These are phyloP conservation scores for Euspilapteryx auroguttella DNA, from an alignment of 2,888 invertebrate species.

Conservation along the genomic window DNA sequence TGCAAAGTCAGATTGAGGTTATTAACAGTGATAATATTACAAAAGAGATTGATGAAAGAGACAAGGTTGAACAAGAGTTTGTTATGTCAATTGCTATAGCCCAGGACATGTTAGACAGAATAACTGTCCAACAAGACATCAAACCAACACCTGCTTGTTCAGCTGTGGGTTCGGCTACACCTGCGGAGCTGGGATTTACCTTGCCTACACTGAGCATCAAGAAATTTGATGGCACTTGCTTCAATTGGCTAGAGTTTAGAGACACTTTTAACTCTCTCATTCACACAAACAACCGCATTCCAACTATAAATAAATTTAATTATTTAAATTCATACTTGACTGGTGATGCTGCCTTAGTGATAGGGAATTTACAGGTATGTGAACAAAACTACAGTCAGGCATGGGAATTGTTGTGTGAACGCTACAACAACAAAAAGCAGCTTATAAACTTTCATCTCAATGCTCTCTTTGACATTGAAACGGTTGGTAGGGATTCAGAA, in stretches of 20 bases:
- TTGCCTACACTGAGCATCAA: not conserved
- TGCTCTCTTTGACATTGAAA: conserved; percentile 7
- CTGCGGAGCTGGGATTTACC: not conserved
- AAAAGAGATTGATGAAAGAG: not conserved
- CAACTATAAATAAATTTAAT: conserved; percentile 5
- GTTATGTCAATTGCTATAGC: not conserved
- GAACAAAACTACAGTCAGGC: conserved; percentile 7
- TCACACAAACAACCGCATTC: conserved; percentile 6
- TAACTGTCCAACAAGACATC: not conserved
- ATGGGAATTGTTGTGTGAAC: conserved; percentile 7
- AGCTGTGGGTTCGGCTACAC: not conserved
- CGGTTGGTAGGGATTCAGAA: conserved; percentile 7
- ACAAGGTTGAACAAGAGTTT: not conserved
- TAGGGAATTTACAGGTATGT: conserved; percentile 8
- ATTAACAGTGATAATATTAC: not conserved
- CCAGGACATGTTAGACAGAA: not conserved
- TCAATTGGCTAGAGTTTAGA: conserved; percentile 8
- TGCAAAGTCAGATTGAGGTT: not conserved
- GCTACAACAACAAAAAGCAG: conserved; percentile 8
- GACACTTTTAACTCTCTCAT: conserved; percentile 7
- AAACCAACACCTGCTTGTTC: too few species aligned
- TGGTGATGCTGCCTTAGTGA: conserved; percentile 8
- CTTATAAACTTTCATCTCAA: conserved; percentile 8
- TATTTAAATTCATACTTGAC: conserved; percentile 6
- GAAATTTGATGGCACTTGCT: conserved; percentile 8